Conservation (phyloP, 1,140 invertebrate genomes). For the Achatina immaculata region DNA sequence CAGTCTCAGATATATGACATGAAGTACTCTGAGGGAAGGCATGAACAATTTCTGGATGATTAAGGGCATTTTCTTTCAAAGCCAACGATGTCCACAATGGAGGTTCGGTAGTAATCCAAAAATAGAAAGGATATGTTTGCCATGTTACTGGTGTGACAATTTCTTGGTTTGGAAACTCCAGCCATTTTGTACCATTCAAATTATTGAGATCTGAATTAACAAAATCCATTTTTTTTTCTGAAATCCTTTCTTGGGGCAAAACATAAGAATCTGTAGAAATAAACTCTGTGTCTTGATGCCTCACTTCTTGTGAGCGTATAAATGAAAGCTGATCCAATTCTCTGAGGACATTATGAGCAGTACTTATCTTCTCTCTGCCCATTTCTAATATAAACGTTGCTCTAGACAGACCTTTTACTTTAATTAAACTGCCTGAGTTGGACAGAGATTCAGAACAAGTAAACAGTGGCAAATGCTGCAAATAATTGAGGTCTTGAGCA, state of each 20-base stretch:
- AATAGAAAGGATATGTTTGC: background rate
- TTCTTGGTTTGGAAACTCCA: background rate
- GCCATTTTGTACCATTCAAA: background rate
- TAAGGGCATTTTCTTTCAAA: background rate
- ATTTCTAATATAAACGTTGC: too few species aligned
- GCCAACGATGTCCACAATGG: background rate
- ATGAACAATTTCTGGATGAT: background rate
- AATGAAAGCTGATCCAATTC: too few species aligned
- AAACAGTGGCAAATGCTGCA: background rate
- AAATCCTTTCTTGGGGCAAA: too few species aligned
- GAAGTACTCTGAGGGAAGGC: background rate
- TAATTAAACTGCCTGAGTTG: background rate
- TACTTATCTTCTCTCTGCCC: too few species aligned
- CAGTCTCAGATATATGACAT: background rate
- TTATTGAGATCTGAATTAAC: background rate
- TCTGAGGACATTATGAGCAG: too few species aligned
- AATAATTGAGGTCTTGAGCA: background rate
- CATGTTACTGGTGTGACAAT: background rate
- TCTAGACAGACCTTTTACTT: too few species aligned
- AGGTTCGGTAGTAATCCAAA: background rate
- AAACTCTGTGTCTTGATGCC: too few species aligned
- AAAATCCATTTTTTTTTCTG: background rate
- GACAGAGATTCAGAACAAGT: background rate
- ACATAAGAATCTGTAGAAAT: too few species aligned
- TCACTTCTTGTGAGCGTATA: too few species aligned